Conservation (phyloP, 2,113 vertebrate genomes). For the Polyodon spathula region DNA sequence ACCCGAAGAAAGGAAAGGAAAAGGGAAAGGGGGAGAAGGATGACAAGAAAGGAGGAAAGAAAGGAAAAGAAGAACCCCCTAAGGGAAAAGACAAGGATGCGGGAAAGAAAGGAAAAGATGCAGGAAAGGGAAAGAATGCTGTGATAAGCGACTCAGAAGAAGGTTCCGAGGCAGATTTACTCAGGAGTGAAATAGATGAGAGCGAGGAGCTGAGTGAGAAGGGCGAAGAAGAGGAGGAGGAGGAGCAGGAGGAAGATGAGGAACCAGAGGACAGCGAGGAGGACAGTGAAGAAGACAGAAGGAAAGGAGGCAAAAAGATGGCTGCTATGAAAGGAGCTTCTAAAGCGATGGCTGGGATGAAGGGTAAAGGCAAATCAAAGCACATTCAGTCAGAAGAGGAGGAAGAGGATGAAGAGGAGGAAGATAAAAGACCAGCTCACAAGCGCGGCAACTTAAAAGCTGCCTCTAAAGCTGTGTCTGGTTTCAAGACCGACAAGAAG, state of each 20-base stretch:
- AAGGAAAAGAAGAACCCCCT: slow-evolving; percentile 39
- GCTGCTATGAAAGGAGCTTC: slow-evolving; percentile 53
- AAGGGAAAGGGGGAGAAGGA: slow-evolving; percentile 31
- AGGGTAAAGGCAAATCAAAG: slow-evolving; percentile 49
- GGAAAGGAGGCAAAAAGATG: slow-evolving; percentile 55
- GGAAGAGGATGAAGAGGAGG: slow-evolving; percentile 22
- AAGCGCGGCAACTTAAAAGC: slow-evolving; percentile 34
- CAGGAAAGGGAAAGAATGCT: slow-evolving; percentile 69
- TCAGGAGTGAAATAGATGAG: slow-evolving; percentile 48
- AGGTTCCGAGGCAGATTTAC: slow-evolving; percentile 56
- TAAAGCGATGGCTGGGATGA: slow-evolving; percentile 47
- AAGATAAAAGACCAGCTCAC: slow-evolving; percentile 27
- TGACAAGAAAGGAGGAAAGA: slow-evolving; percentile 47
- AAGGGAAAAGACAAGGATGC: slow-evolving; percentile 64
- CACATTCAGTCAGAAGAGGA: slow-evolving; percentile 42
- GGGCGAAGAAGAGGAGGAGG: slow-evolving; percentile 49
- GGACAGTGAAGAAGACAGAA: slow-evolving; percentile 50
- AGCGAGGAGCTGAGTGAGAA: slow-evolving; percentile 31
- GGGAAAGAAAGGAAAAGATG: slow-evolving; percentile 57
- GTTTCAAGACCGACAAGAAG: slow-evolving; percentile 40
- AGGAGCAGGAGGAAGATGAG: slow-evolving; percentile 25
- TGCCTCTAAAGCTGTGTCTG: slow-evolving; percentile 37
- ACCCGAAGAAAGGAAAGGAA: slow-evolving; percentile 43
- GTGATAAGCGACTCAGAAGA: slow-evolving; percentile 63
- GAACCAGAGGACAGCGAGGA: slow-evolving; percentile 39